A percentile compares a stretch with the other conserved stretches of the same genome.
phyloP scores from a whole-genome alignment of 2,797 vertebrate species.

The Melanotaenia boesemani region DNA sequence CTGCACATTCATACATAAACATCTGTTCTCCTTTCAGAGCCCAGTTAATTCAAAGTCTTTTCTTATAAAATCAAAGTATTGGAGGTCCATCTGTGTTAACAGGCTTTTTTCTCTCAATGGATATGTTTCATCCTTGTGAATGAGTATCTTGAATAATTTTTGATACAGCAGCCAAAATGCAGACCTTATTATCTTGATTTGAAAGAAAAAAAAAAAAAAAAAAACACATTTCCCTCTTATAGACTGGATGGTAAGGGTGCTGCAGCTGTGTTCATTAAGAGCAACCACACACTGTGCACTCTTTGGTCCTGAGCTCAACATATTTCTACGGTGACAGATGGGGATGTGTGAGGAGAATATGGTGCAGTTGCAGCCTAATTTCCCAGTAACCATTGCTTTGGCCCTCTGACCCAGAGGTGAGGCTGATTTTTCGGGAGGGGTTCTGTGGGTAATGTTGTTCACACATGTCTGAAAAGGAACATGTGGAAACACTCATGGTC shows the following conservation, averaged over 20 bases:
- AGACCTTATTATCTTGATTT: conserved; percentile 70
- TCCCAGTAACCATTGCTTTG: conserved; percentile 76
- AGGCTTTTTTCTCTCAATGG: conserved; percentile 42
- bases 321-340: conserved; percentile 81
- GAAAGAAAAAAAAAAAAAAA: conserved; percentile 49
- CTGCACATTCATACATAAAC: conserved; percentile 22
- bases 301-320: conserved; percentile 66
- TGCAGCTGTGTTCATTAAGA: conserved; percentile 84
- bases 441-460: conserved; percentile 82
- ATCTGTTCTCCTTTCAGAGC: conserved; percentile 54
- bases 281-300: conserved; percentile 51
- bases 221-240: conserved; percentile 63
- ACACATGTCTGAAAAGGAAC: conserved; percentile 80
- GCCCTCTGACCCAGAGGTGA: conserved; percentile 84
- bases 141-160: conserved; percentile 60
- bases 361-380: conserved; percentile 80
- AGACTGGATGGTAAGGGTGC: conserved; percentile 59
- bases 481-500: conserved; percentile 80
- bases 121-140: conserved; percentile 63
- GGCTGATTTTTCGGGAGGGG: conserved; percentile 67
- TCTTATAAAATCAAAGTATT: conserved; percentile 38
- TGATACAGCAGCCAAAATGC: conserved; percentile 63
- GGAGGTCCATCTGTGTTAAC: conserved; percentile 53
- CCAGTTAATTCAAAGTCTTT: conserved; percentile 47
- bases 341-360: conserved; percentile 81